Evolutionary conservation across 1,140 invertebrate species (phyloP).

Genomic region (Drosophila kurseongensis): DNA sequence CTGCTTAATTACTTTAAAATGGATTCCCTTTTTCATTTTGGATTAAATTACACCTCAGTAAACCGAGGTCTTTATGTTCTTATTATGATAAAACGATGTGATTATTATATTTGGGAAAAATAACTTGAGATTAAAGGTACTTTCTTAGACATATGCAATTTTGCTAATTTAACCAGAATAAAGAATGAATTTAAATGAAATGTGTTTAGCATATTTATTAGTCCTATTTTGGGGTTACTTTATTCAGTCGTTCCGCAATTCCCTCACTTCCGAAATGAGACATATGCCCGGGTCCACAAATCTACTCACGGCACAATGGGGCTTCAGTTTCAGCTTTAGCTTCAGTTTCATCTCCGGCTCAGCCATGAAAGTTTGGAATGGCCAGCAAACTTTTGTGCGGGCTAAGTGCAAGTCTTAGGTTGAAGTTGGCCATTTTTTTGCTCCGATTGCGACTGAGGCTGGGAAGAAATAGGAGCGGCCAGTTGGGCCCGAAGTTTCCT

Average conservation of each 20-base stretch:
- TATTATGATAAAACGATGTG: no score
- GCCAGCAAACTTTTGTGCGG: slow-evolving; percentile 56
- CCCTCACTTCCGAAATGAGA: slow-evolving; percentile 27
- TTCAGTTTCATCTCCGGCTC: slow-evolving; percentile 45
- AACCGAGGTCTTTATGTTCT: no score
- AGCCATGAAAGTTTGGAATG: slow-evolving; percentile 53
- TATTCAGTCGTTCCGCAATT: neutral
- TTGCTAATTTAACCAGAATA: neutral
- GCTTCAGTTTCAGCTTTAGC: slow-evolving; percentile 28
- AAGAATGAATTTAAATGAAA: neutral
- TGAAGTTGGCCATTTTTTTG: slow-evolving; percentile 72
- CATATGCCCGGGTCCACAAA: slow-evolving; percentile 62
- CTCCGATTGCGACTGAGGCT: slow-evolving; percentile 33
- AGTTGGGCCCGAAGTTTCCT: slow-evolving; percentile 30
- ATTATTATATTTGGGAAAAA: no score
- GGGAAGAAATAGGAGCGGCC: slow-evolving; percentile 36
- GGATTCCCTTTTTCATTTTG: no score
- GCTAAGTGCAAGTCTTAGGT: slow-evolving; percentile 69
- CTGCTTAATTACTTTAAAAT: no score
- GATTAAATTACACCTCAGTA: no score
- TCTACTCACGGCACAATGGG: slow-evolving; percentile 57
- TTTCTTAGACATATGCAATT: no score
- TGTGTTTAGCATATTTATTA: slow-evolving; percentile 29
- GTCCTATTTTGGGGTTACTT: slow-evolving; percentile 47
- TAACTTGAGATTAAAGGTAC: no score